Percentiles rank a stretch among this genome's conserved stretches.
phyloP scores from a whole-genome alignment of 2,888 invertebrate genomes.

The Aphelenchoides bicaudatus region DNA sequence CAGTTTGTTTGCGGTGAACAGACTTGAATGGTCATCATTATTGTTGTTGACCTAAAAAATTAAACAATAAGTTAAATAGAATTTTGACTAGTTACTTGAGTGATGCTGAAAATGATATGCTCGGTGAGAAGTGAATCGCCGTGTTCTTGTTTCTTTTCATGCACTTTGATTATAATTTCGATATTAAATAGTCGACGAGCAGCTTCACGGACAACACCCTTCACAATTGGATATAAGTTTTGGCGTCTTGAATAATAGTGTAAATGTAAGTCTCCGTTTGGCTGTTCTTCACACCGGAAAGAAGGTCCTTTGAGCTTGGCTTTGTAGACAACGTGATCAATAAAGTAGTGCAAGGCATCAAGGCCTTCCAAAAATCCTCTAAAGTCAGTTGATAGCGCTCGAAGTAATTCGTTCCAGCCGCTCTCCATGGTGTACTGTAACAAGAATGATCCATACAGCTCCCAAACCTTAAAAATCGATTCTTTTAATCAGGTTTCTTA shows the following conservation, averaged over 20 bases:
- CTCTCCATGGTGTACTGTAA: slow-evolving; percentile 60
- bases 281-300: slow-evolving; percentile 51
- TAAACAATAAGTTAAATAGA: not conserved
- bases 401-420: slow-evolving; percentile 57
- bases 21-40: slow-evolving; percentile 16
- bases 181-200: slow-evolving; percentile 86
- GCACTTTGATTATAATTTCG: slow-evolving; percentile 83
- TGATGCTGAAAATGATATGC: slow-evolving; percentile 56
- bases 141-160: slow-evolving; percentile 79
- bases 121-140: slow-evolving; percentile 66
- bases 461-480: slow-evolving; percentile 41
- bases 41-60: slow-evolving; percentile 22
- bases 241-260: slow-evolving; percentile 94
- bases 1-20: slow-evolving; percentile 20
- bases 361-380: slow-evolving; percentile 67
- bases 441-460: slow-evolving; percentile 59
- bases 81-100: slow-evolving; percentile 36
- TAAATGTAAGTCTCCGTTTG: slow-evolving; percentile 68
- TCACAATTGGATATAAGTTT: slow-evolving; percentile 88
- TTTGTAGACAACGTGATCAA: slow-evolving; percentile 54
- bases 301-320: slow-evolving; percentile 55
- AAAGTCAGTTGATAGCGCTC: slow-evolving; percentile 57
- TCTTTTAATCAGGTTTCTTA: not conserved
- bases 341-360: slow-evolving; percentile 71
- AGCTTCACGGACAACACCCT: slow-evolving; percentile 90